A percentile compares a stretch with the other conserved stretches of the same genome.
Evolutionary conservation across 2,113 vertebrate species (phyloP).

Genomic region (Bucco capensis): DNA sequence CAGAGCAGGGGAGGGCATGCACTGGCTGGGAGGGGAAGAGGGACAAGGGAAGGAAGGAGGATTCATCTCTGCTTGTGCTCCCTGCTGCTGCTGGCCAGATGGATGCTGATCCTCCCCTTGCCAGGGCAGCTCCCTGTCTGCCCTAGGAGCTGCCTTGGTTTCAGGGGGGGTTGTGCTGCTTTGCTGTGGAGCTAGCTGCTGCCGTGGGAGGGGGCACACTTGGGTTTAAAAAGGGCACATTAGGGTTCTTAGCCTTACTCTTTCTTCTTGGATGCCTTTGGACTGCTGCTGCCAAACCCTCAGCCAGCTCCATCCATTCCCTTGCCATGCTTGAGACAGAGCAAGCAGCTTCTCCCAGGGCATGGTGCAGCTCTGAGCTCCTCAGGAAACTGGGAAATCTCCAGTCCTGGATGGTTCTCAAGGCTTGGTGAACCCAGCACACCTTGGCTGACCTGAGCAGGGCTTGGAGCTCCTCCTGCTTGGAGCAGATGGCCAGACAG

Average conservation of each 20-base stretch:
- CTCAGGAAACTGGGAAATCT: neutral
- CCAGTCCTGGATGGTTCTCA: neutral
- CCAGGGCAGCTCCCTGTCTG: neutral
- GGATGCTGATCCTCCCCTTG: neutral
- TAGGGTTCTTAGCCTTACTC: neutral
- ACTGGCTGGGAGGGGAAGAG: too few relatives aligned
- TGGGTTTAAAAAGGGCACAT: neutral
- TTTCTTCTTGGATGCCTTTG: neutral
- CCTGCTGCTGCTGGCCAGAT: neutral
- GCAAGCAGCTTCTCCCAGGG: neutral
- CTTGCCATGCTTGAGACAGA: neutral
- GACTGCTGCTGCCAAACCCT: neutral
- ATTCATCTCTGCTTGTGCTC: neutral
- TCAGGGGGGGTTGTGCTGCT: neutral
- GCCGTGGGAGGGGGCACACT: neutral
- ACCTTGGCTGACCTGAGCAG: neutral
- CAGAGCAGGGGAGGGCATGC: too few relatives aligned
- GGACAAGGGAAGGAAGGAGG: neutral
- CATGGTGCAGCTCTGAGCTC: neutral
- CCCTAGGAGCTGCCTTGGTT: neutral
- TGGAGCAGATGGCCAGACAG: neutral
- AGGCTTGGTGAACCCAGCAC: neutral
- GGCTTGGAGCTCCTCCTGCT: neutral
- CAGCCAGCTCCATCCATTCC: neutral
- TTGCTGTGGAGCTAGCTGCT: neutral